Evolutionary conservation across 37 sponge, comb jelly and placozoan species (phyloP).

Genomic region (Tethya wilhelma): DNA sequence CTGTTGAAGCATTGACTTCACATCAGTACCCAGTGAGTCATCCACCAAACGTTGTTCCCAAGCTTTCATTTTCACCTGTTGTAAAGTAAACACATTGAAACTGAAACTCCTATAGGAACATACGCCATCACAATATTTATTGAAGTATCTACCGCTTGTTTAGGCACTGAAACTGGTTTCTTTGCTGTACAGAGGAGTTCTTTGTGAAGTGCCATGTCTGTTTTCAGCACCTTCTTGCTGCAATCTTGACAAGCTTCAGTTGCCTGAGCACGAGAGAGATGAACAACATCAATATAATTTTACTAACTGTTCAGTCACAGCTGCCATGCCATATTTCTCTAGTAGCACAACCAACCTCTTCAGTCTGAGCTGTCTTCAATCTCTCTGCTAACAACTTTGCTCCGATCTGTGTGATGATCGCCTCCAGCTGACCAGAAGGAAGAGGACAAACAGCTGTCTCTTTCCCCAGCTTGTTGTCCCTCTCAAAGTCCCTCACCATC

Average conservation of each 20-base stretch:
- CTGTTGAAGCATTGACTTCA: constrained; percentile 49
- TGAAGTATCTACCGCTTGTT: constrained; percentile 38
- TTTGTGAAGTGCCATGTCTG: constrained; percentile 59
- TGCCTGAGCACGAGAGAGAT: no score
- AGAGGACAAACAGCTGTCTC: constrained; percentile 29
- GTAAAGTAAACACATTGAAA: background rate
- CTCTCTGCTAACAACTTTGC: constrained; percentile 30
- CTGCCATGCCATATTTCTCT: background rate
- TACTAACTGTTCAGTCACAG: no score
- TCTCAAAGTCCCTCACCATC: constrained; percentile 43
- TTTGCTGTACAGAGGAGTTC: constrained; percentile 66
- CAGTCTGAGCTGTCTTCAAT: background rate
- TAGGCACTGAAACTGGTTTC: constrained; percentile 18
- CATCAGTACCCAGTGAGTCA: constrained; percentile 44
- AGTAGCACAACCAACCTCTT: constrained; percentile 26
- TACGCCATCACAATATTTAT: background rate
- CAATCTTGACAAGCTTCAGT: constrained; percentile 67
- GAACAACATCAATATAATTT: background rate
- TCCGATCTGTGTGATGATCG: constrained; percentile 41
- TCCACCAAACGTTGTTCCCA: constrained; percentile 75
- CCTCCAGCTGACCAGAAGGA: constrained; percentile 30
- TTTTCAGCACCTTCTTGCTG: constrained; percentile 73
- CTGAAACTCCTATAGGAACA: no score
- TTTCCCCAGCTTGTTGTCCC: constrained; percentile 48
- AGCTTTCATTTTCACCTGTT: constrained; percentile 46